Percentiles rank a stretch among this genome's conserved stretches.
Conservation (phyloP, 1,140 invertebrate genomes). For the Sarcophaga peregrina region DNA sequence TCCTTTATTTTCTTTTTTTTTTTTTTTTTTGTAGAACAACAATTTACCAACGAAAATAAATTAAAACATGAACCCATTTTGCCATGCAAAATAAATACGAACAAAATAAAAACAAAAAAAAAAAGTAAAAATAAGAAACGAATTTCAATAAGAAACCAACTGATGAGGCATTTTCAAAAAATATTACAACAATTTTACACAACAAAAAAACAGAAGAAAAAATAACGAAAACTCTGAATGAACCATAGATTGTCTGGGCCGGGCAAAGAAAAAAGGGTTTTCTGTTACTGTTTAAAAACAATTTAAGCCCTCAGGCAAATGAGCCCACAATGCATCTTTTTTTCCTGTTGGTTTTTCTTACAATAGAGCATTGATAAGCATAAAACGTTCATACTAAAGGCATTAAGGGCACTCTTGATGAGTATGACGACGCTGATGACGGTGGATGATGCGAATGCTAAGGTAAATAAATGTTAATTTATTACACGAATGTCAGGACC, state of each 20-base stretch:
- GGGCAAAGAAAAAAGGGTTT: too few species aligned
- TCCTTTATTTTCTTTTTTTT: too few species aligned
- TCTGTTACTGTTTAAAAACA: too few species aligned
- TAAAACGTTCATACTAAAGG: background rate
- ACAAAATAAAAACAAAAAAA: background rate
- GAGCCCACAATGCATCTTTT: too few species aligned
- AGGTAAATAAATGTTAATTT: conserved; percentile 42
- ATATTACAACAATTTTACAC: background rate
- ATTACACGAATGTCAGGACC: conserved; percentile 42
- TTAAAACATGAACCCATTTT: background rate
- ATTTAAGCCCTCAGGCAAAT: too few species aligned
- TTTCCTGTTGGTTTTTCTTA: background rate
- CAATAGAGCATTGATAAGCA: background rate
- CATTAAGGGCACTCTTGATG: background rate
- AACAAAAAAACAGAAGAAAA: background rate
- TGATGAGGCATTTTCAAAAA: conserved; percentile 19
- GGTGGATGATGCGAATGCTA: background rate
- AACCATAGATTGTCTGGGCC: too few species aligned
- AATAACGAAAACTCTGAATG: too few species aligned
- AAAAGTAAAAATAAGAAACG: background rate
- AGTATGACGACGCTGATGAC: background rate
- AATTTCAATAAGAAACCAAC: background rate
- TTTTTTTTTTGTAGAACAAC: too few species aligned
- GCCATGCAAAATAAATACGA: conserved; percentile 7
- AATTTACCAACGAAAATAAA: background rate